A percentile compares a stretch with the other conserved stretches of the same genome.
These are phyloP conservation scores for Polypterus senegalus DNA, from an alignment of 2,113 vertebrate genomes.

Conservation along the genomic window DNA sequence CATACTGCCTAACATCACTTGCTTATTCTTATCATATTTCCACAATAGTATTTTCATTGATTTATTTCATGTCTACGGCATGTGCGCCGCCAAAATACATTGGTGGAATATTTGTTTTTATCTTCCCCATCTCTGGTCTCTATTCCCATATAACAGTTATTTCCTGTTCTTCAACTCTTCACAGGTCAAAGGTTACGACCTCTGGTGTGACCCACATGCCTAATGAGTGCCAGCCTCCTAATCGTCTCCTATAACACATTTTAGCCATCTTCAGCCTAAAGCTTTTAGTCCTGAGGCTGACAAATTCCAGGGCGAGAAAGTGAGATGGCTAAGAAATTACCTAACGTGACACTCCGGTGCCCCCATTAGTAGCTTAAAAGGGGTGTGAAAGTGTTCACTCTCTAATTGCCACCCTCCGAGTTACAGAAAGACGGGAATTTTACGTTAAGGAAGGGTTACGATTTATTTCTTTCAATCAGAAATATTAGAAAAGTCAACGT, in stretches of 20 bases:
- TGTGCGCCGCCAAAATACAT: no score
- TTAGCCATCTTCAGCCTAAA: neutral
- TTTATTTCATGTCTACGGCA: no score
- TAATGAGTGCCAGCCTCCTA: neutral
- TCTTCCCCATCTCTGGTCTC: neutral
- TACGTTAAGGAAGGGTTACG: no score
- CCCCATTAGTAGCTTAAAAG: neutral
- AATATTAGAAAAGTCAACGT: no score
- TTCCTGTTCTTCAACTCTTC: neutral
- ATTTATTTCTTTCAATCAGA: no score
- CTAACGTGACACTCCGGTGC: neutral
- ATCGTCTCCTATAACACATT: neutral
- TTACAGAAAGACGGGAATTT: neutral
- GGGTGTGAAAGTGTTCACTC: neutral
- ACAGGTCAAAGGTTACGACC: neutral
- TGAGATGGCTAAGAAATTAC: neutral
- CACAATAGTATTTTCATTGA: no score
- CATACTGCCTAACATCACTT: no score
- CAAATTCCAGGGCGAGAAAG: neutral
- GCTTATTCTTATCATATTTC: no score
- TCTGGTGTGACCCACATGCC: neutral
- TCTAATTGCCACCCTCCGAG: neutral
- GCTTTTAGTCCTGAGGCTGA: neutral
- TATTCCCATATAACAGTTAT: neutral
- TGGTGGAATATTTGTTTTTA: neutral